Evolutionary conservation across 2,113 vertebrate genomes (phyloP).

Genomic region (Triplophysa siluroides): DNA sequence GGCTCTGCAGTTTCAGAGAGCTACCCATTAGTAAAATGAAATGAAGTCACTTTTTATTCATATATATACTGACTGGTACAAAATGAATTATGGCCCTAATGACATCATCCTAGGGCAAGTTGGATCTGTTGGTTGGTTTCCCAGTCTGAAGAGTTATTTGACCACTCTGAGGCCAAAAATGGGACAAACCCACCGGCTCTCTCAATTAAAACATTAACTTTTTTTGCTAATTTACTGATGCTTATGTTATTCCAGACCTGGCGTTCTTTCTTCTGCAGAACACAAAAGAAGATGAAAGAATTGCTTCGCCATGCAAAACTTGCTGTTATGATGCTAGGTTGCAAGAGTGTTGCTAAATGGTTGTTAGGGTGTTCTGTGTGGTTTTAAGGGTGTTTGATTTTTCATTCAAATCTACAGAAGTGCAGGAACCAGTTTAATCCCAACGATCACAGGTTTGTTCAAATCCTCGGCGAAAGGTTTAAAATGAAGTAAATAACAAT

Average conservation of each 20-base stretch:
- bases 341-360: too few species aligned
- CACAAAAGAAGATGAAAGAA: too few species aligned
- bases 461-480: too few species aligned
- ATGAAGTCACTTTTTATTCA: background rate
- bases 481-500: too few species aligned
- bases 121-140: constrained; percentile 47
- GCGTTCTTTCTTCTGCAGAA: too few species aligned
- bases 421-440: too few species aligned
- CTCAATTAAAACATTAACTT: constrained; percentile 52
- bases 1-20: too few species aligned
- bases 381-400: constrained; percentile 3
- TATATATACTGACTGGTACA: constrained; percentile 25
- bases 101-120: constrained; percentile 33
- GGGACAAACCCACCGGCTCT: constrained; percentile 60
- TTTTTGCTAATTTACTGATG: constrained; percentile 15
- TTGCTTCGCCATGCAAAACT: too few species aligned
- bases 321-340: too few species aligned
- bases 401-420: too few species aligned
- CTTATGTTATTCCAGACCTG: too few species aligned
- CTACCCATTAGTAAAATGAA: background rate
- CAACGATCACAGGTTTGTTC: too few species aligned
- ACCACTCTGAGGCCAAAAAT: constrained; percentile 55
- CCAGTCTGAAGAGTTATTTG: constrained; percentile 49
- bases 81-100: constrained; percentile 9
- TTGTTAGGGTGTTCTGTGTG: background rate